Conservation (phyloP, 2,888 invertebrate genomes). For the Ganaspis brasiliensis region DNA sequence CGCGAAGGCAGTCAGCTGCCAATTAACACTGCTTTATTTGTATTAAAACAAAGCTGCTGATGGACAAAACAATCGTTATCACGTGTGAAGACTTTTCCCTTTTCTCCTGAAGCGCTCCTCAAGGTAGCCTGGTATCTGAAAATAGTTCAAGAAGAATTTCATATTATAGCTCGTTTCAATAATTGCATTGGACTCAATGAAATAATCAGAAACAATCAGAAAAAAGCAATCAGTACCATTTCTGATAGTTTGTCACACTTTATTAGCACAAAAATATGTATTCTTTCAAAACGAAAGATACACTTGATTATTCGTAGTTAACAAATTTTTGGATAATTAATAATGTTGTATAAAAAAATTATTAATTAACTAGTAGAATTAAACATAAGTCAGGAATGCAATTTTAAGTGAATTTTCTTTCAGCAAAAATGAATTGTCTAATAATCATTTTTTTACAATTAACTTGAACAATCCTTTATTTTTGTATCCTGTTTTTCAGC, state of each 20-base stretch:
- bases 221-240: conserved; percentile 38
- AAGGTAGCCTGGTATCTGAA: conserved; percentile 84
- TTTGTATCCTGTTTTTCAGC: too few species aligned
- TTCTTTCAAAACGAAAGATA: conserved; percentile 39
- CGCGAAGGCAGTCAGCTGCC: conserved; percentile 61
- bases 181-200: conserved; percentile 8
- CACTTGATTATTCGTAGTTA: conserved; percentile 37
- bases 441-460: too few species aligned
- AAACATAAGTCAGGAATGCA: background rate
- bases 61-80: conserved; percentile 71
- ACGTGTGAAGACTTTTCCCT: conserved; percentile 76
- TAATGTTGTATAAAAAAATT: conserved; percentile 13
- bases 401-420: background rate
- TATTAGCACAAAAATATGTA: conserved; percentile 49
- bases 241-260: conserved; percentile 39
- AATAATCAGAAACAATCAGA: background rate
- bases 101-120: conserved; percentile 83
- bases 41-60: conserved; percentile 62
- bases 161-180: conserved; percentile 45
- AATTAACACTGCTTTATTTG: conserved; percentile 45
- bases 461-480: too few species aligned
- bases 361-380: background rate
- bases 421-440: too few species aligned
- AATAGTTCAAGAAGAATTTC: conserved; percentile 68
- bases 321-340: background rate